phyloP scores from a whole-genome alignment of 2,888 invertebrate species.

The Epirrhoe alternata region DNA sequence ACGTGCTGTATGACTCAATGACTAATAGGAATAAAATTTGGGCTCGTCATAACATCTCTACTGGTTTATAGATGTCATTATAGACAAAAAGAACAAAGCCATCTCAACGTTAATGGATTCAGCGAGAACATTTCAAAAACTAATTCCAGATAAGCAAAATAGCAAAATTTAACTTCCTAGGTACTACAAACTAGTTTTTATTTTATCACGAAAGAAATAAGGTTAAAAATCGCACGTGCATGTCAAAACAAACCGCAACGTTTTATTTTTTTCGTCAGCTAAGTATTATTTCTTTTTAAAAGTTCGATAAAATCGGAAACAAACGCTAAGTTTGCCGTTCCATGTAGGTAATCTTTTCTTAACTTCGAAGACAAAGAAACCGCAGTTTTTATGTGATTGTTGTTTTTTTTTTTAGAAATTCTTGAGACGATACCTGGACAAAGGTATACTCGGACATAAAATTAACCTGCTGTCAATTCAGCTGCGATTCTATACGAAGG shows the following conservation, averaged over 20 bases:
- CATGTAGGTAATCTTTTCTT: slow-evolving; percentile 68
- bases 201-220: background rate
- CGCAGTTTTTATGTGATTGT: slow-evolving; percentile 71
- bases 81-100: slow-evolving; percentile 60
- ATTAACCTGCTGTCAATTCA: slow-evolving; percentile 17
- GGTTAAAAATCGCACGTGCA: slow-evolving; percentile 22
- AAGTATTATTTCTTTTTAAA: slow-evolving; percentile 56
- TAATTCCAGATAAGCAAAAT: slow-evolving; percentile 56
- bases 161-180: slow-evolving; percentile 4
- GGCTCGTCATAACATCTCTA: slow-evolving; percentile 10
- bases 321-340: slow-evolving; percentile 72
- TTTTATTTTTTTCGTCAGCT: slow-evolving; percentile 27
- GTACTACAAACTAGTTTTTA: slow-evolving; percentile 1
- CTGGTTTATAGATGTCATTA: slow-evolving; percentile 25
- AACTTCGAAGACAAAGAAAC: slow-evolving; percentile 71
- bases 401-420: slow-evolving; percentile 65
- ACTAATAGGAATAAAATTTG: background rate
- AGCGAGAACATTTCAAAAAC: slow-evolving; percentile 64
- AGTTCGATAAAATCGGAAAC: slow-evolving; percentile 71
- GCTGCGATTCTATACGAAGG: slow-evolving; percentile 22
- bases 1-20: too few species aligned
- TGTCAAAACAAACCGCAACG: slow-evolving; percentile 5
- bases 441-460: slow-evolving; percentile 48
- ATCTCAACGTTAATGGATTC: slow-evolving; percentile 66
- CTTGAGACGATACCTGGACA: slow-evolving; percentile 70